Conservation (phyloP, 2,888 invertebrate species). For the Folsomia candida region DNA sequence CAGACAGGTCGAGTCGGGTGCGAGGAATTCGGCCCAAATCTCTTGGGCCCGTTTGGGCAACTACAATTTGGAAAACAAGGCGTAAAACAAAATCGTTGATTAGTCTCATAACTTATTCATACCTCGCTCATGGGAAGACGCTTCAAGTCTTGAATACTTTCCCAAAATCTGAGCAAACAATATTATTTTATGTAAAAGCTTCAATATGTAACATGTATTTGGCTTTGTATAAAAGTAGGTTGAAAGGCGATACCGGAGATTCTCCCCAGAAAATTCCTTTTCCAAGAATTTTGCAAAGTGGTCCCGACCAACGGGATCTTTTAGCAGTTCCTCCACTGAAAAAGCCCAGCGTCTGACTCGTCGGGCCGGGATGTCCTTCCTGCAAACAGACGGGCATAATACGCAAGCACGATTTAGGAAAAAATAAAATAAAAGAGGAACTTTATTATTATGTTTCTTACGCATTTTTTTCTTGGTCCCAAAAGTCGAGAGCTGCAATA, state of each 20-base stretch:
- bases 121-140: slow-evolving; percentile 75
- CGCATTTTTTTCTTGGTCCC: slow-evolving; percentile 94
- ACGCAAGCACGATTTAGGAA: no score
- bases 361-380: slow-evolving; percentile 87
- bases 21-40: slow-evolving; percentile 90
- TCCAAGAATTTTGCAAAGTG: slow-evolving; percentile 94
- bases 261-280: slow-evolving; percentile 98
- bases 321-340: slow-evolving; percentile 87
- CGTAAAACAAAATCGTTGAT: background rate
- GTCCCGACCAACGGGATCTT: slow-evolving; percentile 91
- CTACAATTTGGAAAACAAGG: slow-evolving; percentile 71
- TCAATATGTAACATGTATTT: background rate
- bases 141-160: slow-evolving; percentile 89
- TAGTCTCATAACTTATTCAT: slow-evolving; percentile 58
- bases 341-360: slow-evolving; percentile 97
- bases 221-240: background rate
- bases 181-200: background rate
- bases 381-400: no score
- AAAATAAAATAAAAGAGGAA: no score
- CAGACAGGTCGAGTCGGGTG: slow-evolving; percentile 89
- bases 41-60: slow-evolving; percentile 74
- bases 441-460: no score
- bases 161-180: slow-evolving; percentile 74
- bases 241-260: slow-evolving; percentile 85
- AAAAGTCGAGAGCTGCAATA: slow-evolving; percentile 78